Evolutionary conservation across 2,888 invertebrate species (phyloP).

Genomic region (Drosophila longiperda): DNA sequence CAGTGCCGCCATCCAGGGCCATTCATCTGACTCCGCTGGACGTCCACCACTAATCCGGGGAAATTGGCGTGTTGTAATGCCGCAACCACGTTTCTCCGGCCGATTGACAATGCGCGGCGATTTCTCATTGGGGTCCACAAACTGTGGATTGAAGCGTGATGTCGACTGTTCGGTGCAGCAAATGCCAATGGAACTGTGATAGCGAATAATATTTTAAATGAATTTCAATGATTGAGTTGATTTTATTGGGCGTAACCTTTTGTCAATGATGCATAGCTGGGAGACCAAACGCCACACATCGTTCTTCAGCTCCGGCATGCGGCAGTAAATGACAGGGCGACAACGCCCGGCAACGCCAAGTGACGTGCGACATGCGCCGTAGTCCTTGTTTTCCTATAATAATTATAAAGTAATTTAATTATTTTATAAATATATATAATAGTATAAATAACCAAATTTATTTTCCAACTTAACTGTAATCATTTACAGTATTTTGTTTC

Average conservation of each 20-base stretch:
- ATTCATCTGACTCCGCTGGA: slow-evolving; percentile 89
- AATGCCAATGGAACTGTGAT: slow-evolving; percentile 87
- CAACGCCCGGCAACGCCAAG: slow-evolving; percentile 89
- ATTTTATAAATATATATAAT: too few species aligned
- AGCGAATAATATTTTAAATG: background rate
- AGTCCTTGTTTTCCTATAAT: slow-evolving; percentile 87
- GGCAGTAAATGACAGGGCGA: slow-evolving; percentile 87
- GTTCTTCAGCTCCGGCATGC: slow-evolving; percentile 87
- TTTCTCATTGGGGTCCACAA: slow-evolving; percentile 53
- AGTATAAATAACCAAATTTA: background rate
- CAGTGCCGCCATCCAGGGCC: slow-evolving; percentile 94
- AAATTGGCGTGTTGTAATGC: slow-evolving; percentile 84
- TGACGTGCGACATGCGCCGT: slow-evolving; percentile 87
- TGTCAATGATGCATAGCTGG: slow-evolving; percentile 89
- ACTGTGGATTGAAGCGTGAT: slow-evolving; percentile 76
- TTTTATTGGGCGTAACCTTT: slow-evolving; percentile 73
- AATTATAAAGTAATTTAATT: too few species aligned
- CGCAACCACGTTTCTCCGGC: slow-evolving; percentile 84
- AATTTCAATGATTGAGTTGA: background rate
- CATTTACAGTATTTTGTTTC: background rate
- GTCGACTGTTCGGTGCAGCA: slow-evolving; percentile 88
- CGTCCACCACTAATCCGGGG: slow-evolving; percentile 88
- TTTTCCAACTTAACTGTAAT: background rate
- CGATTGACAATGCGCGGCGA: slow-evolving; percentile 69
- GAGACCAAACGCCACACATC: slow-evolving; percentile 88